Conservation (phyloP, 2,797 vertebrate species). For the Etheostoma perlongum region DNA sequence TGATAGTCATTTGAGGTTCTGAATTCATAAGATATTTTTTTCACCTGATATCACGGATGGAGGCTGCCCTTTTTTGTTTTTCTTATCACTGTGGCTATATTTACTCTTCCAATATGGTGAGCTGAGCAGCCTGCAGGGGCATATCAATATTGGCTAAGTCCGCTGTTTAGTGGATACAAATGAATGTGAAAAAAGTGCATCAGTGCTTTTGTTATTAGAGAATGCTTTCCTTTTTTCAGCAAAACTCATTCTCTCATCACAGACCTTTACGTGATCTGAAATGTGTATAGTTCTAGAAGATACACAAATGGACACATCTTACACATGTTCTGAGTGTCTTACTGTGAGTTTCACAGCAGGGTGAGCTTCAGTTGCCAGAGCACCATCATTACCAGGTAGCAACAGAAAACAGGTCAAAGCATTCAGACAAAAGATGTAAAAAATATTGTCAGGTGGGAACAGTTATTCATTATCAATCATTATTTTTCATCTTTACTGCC, state of each 20-base stretch:
- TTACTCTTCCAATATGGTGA: slow-evolving; percentile 76
- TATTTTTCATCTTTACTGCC: neutral
- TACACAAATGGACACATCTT: slow-evolving; percentile 2
- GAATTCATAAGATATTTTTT: slow-evolving; percentile 18
- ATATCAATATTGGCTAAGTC: slow-evolving; percentile 83
- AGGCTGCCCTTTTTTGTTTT: slow-evolving; percentile 51
- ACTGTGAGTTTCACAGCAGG: slow-evolving; percentile 16
- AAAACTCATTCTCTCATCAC: slow-evolving; percentile 20
- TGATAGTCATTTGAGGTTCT: neutral
- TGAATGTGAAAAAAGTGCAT: slow-evolving; percentile 69
- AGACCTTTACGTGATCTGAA: slow-evolving; percentile 11
- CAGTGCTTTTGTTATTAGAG: slow-evolving; percentile 40
- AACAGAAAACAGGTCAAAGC: slow-evolving; percentile 43
- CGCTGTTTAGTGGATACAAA: slow-evolving; percentile 75
- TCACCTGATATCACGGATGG: slow-evolving; percentile 28
- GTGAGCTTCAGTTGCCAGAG: slow-evolving; percentile 29
- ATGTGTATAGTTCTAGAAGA: slow-evolving; percentile 8
- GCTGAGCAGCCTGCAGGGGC: slow-evolving; percentile 66
- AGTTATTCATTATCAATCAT: neutral
- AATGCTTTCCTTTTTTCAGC: slow-evolving; percentile 36
- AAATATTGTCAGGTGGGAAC: slow-evolving; percentile 9
- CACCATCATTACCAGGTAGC: slow-evolving; percentile 25
- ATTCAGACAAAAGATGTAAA: slow-evolving; percentile 2
- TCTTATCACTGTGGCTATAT: slow-evolving; percentile 74
- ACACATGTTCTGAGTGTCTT: neutral